phyloP scores from a whole-genome alignment of 2,888 invertebrate species.

The Myathropa florea region DNA sequence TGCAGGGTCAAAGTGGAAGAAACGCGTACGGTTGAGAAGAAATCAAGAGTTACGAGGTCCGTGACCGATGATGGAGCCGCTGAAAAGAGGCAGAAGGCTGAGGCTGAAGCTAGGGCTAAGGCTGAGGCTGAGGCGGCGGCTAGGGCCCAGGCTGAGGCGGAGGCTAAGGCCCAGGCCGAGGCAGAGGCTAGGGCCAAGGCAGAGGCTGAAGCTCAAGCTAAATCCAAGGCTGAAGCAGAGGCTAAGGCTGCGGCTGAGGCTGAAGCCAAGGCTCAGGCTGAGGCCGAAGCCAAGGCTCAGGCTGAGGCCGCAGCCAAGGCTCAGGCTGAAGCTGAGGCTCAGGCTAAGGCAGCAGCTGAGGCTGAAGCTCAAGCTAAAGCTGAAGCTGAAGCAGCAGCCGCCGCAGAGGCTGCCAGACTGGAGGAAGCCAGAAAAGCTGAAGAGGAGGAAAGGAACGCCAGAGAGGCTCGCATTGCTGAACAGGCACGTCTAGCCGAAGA shows the following conservation, averaged over 20 bases:
- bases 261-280: not conserved
- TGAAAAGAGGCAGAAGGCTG: constrained; percentile 83
- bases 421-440: constrained; percentile 57
- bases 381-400: constrained; percentile 78
- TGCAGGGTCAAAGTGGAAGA: not conserved
- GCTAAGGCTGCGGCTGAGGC: not conserved
- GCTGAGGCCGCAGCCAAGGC: not conserved
- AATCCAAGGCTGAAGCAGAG: not conserved
- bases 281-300: not conserved
- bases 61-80: too few species aligned
- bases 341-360: not conserved
- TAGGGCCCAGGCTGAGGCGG: constrained; percentile 72
- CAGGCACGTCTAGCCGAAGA: constrained; percentile 79
- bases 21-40: not conserved
- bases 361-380: not conserved
- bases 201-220: not conserved
- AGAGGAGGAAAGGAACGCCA: constrained; percentile 74
- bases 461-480: constrained; percentile 80
- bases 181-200: constrained; percentile 51
- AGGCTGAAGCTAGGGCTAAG: constrained; percentile 76
- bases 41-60: not conserved
- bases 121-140: constrained; percentile 77
- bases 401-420: constrained; percentile 76
- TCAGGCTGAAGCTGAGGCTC: not conserved
- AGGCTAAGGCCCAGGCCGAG: constrained; percentile 72